Evolutionary conservation across 2,888 invertebrate species (phyloP), one percentile per base, ranked within the genome.

Genomic region (Cordilura impudica): DNA sequence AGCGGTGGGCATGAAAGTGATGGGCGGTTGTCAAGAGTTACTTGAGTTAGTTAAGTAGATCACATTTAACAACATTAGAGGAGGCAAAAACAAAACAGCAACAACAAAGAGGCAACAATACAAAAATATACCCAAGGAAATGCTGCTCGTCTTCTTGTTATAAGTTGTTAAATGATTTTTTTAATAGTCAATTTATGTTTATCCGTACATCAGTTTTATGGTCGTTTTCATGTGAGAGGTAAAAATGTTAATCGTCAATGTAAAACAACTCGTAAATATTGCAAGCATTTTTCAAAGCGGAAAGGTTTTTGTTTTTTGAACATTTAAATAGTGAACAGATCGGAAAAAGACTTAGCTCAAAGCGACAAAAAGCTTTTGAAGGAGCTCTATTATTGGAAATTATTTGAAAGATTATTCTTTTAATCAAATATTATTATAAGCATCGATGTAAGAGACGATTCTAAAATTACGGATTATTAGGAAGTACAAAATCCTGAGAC

Each of bases 181-280:
- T 69, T 69, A 78, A 78, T 78, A 78, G 73, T 73, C 78, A 78
- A 78, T 78, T 78, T 69, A 73, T 71, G 66, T 69, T 78, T 70
- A 78, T 78, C 67, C 69, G 6, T 47, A 58, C 69, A 73, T 70
- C 78, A 73, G 69, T 58, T 78, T 73, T 69, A 65, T 69, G 78
- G 51, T 16, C 23, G 14, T 35, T 45, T 53, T 45, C n/a, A n/a
- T 39, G 18, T 23, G 23, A 16, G 3, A 23, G 18, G 10, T 23
- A 26, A 51, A 23, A 45, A 60, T 60, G 12, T 58, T 66, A 51
- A 63, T 67, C 39, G 35, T 56, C 31, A 39, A 31, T 51, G 14
- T 45, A 56, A 61, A 73, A 56, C 56, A 69, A 39, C 47, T 43
- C 54, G 67, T 72, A 63, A 72, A 63, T 63, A 61, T 67, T 35